These are phyloP conservation scores for Drosophila ercepeae DNA, from an alignment of 1,140 invertebrate species.

Conservation along the genomic window DNA sequence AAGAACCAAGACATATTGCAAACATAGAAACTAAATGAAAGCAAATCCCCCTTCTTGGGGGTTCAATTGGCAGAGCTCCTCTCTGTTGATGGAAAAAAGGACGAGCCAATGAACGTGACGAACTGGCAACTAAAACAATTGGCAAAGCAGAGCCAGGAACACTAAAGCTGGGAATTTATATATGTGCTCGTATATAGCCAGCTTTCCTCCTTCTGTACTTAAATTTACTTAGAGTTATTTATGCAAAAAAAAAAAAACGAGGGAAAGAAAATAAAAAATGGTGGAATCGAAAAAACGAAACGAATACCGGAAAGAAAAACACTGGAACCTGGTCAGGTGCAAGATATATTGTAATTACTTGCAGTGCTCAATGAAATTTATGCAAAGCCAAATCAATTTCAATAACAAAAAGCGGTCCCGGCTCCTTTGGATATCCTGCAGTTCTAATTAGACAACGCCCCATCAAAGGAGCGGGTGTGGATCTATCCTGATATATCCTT, in stretches of 20 bases:
- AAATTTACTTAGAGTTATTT: slow-evolving; percentile 82
- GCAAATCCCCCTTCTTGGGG: slow-evolving; percentile 22
- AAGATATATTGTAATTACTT: slow-evolving; percentile 81
- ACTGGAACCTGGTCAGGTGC: slow-evolving; percentile 24
- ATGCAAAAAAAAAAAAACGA: slow-evolving; percentile 49
- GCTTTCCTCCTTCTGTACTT: slow-evolving; percentile 36
- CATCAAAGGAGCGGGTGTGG: slow-evolving; percentile 20
- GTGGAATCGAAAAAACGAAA: background rate
- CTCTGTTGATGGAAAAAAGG: slow-evolving; percentile 3
- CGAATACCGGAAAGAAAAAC: background rate
- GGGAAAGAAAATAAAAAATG: slow-evolving; percentile 9
- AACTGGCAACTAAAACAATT: slow-evolving; percentile 58
- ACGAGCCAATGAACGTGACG: slow-evolving; percentile 76
- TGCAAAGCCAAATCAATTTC: slow-evolving; percentile 81
- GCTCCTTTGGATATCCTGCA: slow-evolving; percentile 33
- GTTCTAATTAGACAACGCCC: slow-evolving; percentile 67
- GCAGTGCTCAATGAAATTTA: slow-evolving; percentile 69
- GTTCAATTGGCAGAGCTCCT: background rate
- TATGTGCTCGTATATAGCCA: slow-evolving; percentile 58
- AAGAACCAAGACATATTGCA: slow-evolving; percentile 28
- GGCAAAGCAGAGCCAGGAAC: slow-evolving; percentile 23
- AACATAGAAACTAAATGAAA: slow-evolving; percentile 42
- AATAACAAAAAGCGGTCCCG: slow-evolving; percentile 58
- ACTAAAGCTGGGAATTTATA: slow-evolving; percentile 66
- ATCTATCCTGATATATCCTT: slow-evolving; percentile 20